phyloP scores from a whole-genome alignment of 2,797 vertebrate genomes.

The Pseudochirops cupreus region DNA sequence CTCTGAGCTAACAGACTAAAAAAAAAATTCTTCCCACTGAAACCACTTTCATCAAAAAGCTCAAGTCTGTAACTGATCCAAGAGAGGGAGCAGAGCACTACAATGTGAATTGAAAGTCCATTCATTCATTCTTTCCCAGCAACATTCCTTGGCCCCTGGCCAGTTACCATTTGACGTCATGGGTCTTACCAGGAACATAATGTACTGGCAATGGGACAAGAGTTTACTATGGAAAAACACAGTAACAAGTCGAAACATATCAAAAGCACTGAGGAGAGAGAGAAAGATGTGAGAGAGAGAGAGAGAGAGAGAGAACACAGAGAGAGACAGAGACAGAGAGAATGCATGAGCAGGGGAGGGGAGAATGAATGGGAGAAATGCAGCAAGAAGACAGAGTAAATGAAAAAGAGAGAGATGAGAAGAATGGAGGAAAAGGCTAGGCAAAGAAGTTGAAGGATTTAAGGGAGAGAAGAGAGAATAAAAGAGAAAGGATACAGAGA shows the following conservation, averaged over 20 bases:
- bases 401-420: not conserved
- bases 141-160: constrained; percentile 82
- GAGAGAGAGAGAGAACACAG: not conserved
- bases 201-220: constrained; percentile 85
- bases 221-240: constrained; percentile 75
- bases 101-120: constrained; percentile 55
- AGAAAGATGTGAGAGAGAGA: not conserved
- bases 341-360: not conserved
- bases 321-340: not conserved
- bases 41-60: constrained; percentile 26
- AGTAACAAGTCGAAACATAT: constrained; percentile 75
- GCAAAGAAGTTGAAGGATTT: not conserved
- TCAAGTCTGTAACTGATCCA: constrained; percentile 46
- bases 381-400: too few relatives aligned
- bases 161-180: constrained; percentile 87
- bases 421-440: not conserved
- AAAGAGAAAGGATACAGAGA: not conserved
- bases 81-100: constrained; percentile 67
- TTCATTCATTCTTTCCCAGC: constrained; percentile 82
- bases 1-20: not conserved
- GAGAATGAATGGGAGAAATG: not conserved
- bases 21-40: not conserved
- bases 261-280: not conserved
- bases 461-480: not conserved
- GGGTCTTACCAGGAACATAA: constrained; percentile 85